phyloP scores from a whole-genome alignment of 2,888 invertebrate species.

The Zaprionus lineosus region DNA sequence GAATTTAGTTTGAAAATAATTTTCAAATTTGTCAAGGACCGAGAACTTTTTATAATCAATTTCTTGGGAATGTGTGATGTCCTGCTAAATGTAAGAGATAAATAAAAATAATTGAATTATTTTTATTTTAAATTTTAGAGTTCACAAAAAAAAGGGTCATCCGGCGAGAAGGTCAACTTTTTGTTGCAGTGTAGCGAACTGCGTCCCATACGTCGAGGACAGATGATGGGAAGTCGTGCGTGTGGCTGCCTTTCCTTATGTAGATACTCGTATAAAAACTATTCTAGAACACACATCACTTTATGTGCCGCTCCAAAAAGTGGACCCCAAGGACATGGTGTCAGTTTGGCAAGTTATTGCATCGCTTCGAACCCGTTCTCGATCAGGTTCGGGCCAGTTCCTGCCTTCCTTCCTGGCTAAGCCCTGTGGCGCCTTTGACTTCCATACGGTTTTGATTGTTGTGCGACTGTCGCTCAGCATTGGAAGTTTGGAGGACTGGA shows the following conservation, averaged over 20 bases:
- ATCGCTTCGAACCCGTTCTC: constrained; percentile 37
- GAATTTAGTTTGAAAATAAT: no score
- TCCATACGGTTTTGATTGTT: constrained; percentile 73
- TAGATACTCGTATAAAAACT: constrained; percentile 15
- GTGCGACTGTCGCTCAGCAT: constrained; percentile 44
- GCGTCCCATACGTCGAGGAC: background rate
- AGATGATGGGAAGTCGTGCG: constrained; percentile 48
- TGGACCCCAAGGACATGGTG: constrained; percentile 66
- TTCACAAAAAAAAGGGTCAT: no score
- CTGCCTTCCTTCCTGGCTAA: constrained; percentile 19
- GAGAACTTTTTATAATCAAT: no score
- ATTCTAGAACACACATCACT: constrained; percentile 4
- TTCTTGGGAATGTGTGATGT: no score
- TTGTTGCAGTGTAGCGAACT: constrained; percentile 29
- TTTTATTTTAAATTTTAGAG: no score
- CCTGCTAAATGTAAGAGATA: no score
- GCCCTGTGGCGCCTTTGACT: constrained; percentile 70
- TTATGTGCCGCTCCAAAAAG: constrained; percentile 46
- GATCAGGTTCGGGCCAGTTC: constrained; percentile 22
- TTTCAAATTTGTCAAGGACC: no score
- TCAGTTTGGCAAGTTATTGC: constrained; percentile 73
- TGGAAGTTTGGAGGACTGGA: no score
- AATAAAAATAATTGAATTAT: no score
- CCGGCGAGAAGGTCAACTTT: background rate
- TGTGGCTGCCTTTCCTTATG: constrained; percentile 17